phyloP scores from a whole-genome alignment of 2,113 vertebrate genomes.

The Formicarius rufipectus region DNA sequence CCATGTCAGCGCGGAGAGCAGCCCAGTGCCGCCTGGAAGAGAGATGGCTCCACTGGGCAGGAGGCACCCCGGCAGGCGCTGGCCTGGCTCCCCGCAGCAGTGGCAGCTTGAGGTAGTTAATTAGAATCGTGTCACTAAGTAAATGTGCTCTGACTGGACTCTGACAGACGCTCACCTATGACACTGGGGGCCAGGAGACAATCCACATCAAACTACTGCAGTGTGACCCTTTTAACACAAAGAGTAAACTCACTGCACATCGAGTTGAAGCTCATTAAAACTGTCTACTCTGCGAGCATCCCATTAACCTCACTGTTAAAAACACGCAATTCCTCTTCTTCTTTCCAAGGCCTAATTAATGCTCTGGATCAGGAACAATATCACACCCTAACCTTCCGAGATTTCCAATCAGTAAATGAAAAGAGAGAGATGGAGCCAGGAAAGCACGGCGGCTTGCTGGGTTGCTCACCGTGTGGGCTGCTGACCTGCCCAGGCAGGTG shows the following conservation, averaged over 20 bases:
- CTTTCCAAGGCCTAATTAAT: conserved; percentile 82
- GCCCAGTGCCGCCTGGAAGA: neutral
- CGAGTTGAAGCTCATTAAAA: conserved; percentile 88
- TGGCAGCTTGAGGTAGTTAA: conserved; percentile 90
- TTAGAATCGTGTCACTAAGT: conserved; percentile 99
- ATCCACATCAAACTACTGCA: conserved; percentile 91
- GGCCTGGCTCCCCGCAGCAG: conserved; percentile 62
- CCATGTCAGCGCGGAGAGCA: neutral
- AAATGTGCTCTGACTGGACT: conserved; percentile 92
- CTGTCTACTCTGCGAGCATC: conserved; percentile 84
- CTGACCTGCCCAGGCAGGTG: conserved; percentile 50
- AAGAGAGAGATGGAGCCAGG: neutral
- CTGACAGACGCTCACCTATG: conserved; percentile 87
- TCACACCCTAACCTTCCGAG: conserved; percentile 68
- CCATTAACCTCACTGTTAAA: conserved; percentile 86
- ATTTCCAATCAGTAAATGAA: conserved; percentile 67
- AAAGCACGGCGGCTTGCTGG: neutral
- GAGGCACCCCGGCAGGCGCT: conserved; percentile 45
- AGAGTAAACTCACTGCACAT: conserved; percentile 82
- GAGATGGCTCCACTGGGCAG: neutral
- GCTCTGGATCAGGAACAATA: conserved; percentile 75
- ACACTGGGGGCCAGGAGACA: conserved; percentile 76
- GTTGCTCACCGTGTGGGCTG: neutral
- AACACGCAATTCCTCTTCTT: conserved; percentile 79
- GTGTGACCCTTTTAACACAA: conserved; percentile 95